These are phyloP conservation scores for Eilema depressum DNA, from an alignment of 2,888 invertebrate genomes.

Conservation along the genomic window DNA sequence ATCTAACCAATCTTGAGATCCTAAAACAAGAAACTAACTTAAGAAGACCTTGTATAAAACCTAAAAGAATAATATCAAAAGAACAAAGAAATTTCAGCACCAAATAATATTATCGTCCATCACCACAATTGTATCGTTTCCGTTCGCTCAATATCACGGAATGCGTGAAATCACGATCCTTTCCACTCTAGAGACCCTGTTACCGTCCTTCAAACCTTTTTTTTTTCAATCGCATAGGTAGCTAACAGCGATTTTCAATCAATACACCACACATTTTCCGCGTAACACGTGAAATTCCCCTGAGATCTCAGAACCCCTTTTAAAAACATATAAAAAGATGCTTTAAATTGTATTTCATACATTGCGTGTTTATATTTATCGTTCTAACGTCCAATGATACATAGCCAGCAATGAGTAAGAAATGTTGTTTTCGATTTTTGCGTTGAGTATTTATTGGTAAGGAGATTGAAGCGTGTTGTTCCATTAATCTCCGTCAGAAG, in stretches of 20 bases:
- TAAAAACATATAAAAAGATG: conserved; percentile 26
- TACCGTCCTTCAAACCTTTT: conserved; percentile 43
- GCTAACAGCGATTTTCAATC: conserved; percentile 57
- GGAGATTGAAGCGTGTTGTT: conserved; percentile 28
- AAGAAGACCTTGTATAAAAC: too few species aligned
- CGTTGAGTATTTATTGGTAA: conserved; percentile 10
- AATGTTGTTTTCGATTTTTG: neutral
- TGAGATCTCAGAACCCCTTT: conserved; percentile 24
- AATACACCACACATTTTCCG: conserved; percentile 62
- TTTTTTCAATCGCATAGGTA: conserved; percentile 44
- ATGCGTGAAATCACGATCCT: conserved; percentile 45
- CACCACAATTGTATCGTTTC: conserved; percentile 41
- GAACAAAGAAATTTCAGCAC: conserved; percentile 18
- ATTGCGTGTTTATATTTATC: conserved; percentile 27
- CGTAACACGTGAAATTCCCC: conserved; percentile 55
- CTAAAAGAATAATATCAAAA: neutral
- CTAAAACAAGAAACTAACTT: too few species aligned
- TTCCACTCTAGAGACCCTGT: conserved; percentile 41
- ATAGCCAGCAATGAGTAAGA: conserved; percentile 29
- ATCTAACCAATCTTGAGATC: too few species aligned
- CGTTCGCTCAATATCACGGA: conserved; percentile 38
- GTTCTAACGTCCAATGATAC: neutral
- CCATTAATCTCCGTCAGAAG: conserved; percentile 75
- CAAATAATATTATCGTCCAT: conserved; percentile 38
- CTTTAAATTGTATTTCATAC: conserved; percentile 25